Evolutionary conservation across 2,888 invertebrate species (phyloP), one percentile per base, ranked within the genome.

Genomic region (Chalcosyrphus nemorum): DNA sequence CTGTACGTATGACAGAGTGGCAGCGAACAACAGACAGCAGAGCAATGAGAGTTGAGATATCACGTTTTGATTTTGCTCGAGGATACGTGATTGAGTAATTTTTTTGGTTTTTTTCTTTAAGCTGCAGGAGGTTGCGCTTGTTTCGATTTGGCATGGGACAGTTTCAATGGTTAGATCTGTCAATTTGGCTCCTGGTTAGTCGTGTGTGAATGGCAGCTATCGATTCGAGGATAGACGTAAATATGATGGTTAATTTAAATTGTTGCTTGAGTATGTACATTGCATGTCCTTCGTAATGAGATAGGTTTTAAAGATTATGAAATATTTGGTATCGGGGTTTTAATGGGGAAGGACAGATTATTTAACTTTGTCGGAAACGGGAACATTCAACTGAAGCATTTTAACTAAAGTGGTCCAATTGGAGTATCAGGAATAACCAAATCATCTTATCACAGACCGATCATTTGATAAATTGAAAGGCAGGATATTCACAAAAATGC

Each of bases 41-140:
- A n/a, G n/a, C n/a, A n/a, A n/a, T n/a, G n/a, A n/a, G n/a, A 65
- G 56, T 56, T 56, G 21, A 65, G 57, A 52, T 76, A 81, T 81
- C 76, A 76, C 76, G 81, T 71, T 76, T 81, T 65, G 76, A 61
- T 72, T 63, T 52, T 4, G 50, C 50, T 57, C 17, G 75, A 52
- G 63, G 70, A 76, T 76, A 71, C 56, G 29, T 71, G 76, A 70
- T 81, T 75, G 81, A 76, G 81, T 76, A 76, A 81, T 81, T 76
- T 24, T 24, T 24, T 24, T 24, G n/a, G n/a, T 24, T 24, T 24
- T 24, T 24, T 24, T 24, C 4, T 68, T 68, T n/a, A n/a, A n/a
- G 45, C 76, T 65, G 19, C 56, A 70, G 70, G 81, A 75, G 68
- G 47, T 71, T 66, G 52, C 56, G 57, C 35, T 63, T 21, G 17